Percentiles rank a stretch among this genome's conserved stretches.
Evolutionary conservation across 2,113 vertebrate species (phyloP).

Genomic region (Brienomyrus brachyistius): DNA sequence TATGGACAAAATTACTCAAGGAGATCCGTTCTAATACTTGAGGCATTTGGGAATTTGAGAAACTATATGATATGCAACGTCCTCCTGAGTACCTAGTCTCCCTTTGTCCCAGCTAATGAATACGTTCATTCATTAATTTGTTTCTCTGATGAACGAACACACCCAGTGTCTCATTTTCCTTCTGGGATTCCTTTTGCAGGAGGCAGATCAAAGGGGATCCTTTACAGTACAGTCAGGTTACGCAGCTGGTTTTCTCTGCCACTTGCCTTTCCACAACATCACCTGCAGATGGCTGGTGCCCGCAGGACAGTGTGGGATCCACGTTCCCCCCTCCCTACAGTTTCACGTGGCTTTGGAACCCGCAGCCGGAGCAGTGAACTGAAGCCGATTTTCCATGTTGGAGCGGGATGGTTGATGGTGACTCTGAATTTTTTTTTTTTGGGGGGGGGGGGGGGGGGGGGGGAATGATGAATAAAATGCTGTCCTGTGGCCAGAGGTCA

Average conservation of each 20-base stretch:
- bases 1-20: not conserved
- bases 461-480: not conserved
- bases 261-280: not conserved
- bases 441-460: accelerated
- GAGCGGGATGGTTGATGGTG: not conserved
- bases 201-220: not conserved
- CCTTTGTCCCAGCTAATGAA: not conserved
- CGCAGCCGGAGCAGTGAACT: not conserved
- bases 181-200: not conserved
- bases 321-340: not conserved
- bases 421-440: not conserved
- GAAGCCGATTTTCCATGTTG: not conserved
- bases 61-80: not conserved
- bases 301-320: not conserved
- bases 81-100: not conserved
- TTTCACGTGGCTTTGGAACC: not conserved
- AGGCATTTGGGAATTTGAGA: not conserved
- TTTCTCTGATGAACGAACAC: not conserved
- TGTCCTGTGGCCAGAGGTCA: not conserved
- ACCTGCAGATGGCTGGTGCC: not conserved
- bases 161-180: not conserved
- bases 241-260: not conserved
- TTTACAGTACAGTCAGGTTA: not conserved
- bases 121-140: not conserved
- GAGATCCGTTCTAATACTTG: not conserved